Conservation (phyloP, 1,140 invertebrate species). For the Leptinotarsa texana region DNA sequence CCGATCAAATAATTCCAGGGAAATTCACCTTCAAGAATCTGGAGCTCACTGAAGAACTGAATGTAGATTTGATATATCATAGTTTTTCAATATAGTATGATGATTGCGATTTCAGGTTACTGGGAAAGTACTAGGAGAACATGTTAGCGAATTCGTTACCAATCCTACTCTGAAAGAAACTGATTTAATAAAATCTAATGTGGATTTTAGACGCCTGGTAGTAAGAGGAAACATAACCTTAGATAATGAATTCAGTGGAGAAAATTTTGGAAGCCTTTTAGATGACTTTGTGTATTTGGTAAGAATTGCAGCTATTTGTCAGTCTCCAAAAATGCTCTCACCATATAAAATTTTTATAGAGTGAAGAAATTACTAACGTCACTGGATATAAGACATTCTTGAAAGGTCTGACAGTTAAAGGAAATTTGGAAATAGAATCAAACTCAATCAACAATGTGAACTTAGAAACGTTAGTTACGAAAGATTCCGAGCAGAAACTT, state of each 20-base stretch:
- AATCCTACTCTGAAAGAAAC: slow-evolving; percentile 56
- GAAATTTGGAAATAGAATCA: slow-evolving; percentile 49
- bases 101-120: slow-evolving; percentile 49
- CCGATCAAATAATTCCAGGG: slow-evolving; percentile 52
- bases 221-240: slow-evolving; percentile 56
- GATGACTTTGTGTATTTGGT: slow-evolving; percentile 53
- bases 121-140: slow-evolving; percentile 56
- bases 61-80: slow-evolving; percentile 45
- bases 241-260: slow-evolving; percentile 49
- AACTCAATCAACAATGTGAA: slow-evolving; percentile 54
- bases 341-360: slow-evolving; percentile 23
- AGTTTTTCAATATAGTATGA: background rate
- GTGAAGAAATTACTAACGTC: slow-evolving; percentile 49
- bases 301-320: background rate
- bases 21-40: slow-evolving; percentile 55
- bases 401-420: slow-evolving; percentile 46
- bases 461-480: slow-evolving; percentile 55
- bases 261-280: slow-evolving; percentile 49
- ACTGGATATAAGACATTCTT: slow-evolving; percentile 54
- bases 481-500: slow-evolving; percentile 54
- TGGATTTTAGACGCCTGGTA: slow-evolving; percentile 56
- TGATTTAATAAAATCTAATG: slow-evolving; percentile 53
- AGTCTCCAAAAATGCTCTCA: too few species aligned
- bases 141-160: slow-evolving; percentile 53
- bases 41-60: slow-evolving; percentile 54